Percentiles rank a stretch among this genome's conserved stretches.
Evolutionary conservation across 2,797 vertebrate species (phyloP).

Genomic region (Fratercula arctica): DNA sequence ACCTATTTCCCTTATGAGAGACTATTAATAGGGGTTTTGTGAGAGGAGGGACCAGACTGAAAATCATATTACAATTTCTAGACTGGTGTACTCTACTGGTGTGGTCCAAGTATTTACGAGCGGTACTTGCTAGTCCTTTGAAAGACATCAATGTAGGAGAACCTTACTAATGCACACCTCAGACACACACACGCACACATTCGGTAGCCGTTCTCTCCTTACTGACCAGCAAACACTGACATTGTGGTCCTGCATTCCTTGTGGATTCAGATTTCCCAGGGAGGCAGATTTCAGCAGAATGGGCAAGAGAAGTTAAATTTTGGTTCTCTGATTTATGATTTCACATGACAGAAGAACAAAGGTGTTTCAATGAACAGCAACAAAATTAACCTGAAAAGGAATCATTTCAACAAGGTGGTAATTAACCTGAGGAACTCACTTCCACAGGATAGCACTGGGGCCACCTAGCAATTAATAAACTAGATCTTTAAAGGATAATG

Average conservation of each 20-base stretch:
- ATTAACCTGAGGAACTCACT: conserved; percentile 7
- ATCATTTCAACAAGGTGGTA: neutral
- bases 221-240: neutral
- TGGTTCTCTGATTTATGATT: neutral
- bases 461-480: neutral
- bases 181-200: neutral
- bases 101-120: neutral
- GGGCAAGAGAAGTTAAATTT: conserved; percentile 6
- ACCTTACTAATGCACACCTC: neutral
- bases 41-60: neutral
- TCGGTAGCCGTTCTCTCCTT: neutral
- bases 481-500: neutral
- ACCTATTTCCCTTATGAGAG: neutral
- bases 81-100: neutral
- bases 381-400: conserved; percentile 34
- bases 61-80: neutral
- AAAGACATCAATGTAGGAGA: neutral
- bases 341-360: neutral
- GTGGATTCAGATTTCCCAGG: conserved; percentile 20
- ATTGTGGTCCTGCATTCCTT: conserved; percentile 36
- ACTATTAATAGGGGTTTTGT: neutral
- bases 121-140: neutral
- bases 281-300: neutral
- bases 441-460: neutral
- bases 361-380: conserved; percentile 3